Percentiles rank a stretch among this genome's conserved stretches.
These are phyloP conservation scores for Zingel zingel DNA, from an alignment of 2,113 vertebrate genomes.

Conservation along the genomic window DNA sequence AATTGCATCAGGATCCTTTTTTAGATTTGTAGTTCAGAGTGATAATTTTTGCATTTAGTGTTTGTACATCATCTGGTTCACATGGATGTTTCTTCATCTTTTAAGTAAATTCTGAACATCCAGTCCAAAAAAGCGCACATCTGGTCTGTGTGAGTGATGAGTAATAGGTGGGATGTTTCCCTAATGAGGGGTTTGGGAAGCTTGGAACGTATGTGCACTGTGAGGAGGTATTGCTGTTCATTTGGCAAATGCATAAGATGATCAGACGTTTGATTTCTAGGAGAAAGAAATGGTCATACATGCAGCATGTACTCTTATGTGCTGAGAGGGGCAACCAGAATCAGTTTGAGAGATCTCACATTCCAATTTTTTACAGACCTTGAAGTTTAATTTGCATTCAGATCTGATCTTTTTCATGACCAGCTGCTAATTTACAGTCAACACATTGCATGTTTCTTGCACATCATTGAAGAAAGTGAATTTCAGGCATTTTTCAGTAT, in stretches of 20 bases:
- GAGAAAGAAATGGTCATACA: background rate
- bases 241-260: constrained; percentile 26
- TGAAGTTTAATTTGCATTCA: constrained; percentile 32
- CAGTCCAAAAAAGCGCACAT: constrained; percentile 39
- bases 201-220: background rate
- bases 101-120: constrained; percentile 1
- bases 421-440: background rate
- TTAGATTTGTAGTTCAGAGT: background rate
- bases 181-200: constrained; percentile 56
- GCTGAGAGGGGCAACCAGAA: constrained; percentile 9
- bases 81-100: background rate
- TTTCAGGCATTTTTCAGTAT: background rate
- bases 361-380: constrained; percentile 18
- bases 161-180: constrained; percentile 32
- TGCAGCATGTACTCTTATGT: background rate
- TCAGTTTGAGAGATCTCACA: constrained; percentile 18
- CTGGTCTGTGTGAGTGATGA: constrained; percentile 42
- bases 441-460: background rate
- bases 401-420: constrained; percentile 30
- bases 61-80: background rate
- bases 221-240: constrained; percentile 9
- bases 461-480: background rate
- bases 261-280: constrained; percentile 39
- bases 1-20: background rate
- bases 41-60: background rate